Percentiles rank a stretch among this genome's conserved stretches.
Evolutionary conservation across 2,113 vertebrate species (phyloP).

Genomic region (Bufo gargarizans): DNA sequence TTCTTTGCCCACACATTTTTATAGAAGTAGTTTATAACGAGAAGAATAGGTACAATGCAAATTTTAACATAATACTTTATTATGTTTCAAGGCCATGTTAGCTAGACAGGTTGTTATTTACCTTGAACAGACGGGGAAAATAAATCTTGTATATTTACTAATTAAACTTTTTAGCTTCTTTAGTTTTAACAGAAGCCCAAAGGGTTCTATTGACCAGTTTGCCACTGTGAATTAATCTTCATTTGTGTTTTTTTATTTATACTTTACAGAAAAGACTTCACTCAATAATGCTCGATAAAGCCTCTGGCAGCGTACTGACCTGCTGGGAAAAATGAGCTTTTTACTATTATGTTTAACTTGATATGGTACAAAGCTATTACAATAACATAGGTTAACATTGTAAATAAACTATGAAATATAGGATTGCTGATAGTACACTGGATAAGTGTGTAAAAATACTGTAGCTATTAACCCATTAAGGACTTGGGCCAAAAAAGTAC

Average conservation of each 20-base stretch:
- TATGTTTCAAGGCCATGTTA: neutral
- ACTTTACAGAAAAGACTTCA: conserved; percentile 37
- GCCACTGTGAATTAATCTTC: conserved; percentile 53
- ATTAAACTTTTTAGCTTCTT: conserved; percentile 51
- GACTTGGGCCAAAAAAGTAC: neutral
- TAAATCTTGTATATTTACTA: conserved; percentile 45
- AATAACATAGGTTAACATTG: neutral
- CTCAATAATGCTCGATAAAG: conserved; percentile 44
- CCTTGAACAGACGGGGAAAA: conserved; percentile 5
- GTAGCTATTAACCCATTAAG: neutral
- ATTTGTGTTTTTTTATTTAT: conserved; percentile 49
- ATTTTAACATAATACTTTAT: neutral
- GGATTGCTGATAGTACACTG: neutral
- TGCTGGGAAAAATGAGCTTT: conserved; percentile 27
- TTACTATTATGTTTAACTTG: conserved; percentile 18
- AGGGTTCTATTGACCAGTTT: conserved; percentile 50
- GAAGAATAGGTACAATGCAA: neutral
- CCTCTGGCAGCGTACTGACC: conserved; percentile 24
- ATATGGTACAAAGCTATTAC: neutral
- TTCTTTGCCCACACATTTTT: neutral
- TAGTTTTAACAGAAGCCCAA: conserved; percentile 32
- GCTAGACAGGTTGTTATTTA: neutral
- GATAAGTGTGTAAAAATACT: neutral
- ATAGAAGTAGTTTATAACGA: neutral
- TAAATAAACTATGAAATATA: neutral